These are phyloP conservation scores for Acanthurus leucopareius DNA, from an alignment of 2,797 vertebrate species.

Conservation along the genomic window DNA sequence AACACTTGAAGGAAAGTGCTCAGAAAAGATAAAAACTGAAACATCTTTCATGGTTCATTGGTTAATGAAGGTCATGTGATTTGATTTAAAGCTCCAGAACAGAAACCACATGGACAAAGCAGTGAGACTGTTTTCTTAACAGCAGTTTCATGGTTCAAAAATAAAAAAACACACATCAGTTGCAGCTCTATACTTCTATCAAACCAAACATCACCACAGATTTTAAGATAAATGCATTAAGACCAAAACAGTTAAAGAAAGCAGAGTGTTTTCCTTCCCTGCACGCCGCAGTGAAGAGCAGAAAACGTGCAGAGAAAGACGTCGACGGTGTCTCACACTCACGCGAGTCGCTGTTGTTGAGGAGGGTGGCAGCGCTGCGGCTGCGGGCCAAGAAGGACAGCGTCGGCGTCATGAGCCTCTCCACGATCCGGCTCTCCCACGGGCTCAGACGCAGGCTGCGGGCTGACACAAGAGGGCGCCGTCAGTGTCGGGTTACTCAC, in stretches of 20 bases:
- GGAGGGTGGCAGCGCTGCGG: conserved; percentile 92
- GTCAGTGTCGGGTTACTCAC: conserved; percentile 56
- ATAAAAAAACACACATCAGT: not conserved
- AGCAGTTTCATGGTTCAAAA: too few relatives aligned
- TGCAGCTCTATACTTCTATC: not conserved
- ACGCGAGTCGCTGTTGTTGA: conserved; percentile 91
- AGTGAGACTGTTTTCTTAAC: too few relatives aligned
- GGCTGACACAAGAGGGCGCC: conserved; percentile 84
- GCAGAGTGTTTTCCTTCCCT: too few relatives aligned
- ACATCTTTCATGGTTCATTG: too few relatives aligned
- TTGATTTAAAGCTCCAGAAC: too few relatives aligned
- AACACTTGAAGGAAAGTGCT: too few relatives aligned
- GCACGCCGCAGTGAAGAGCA: too few relatives aligned
- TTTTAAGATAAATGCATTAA: not conserved
- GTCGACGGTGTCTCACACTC: conserved; percentile 70
- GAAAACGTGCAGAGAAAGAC: not conserved
- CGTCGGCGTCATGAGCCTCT: conserved; percentile 97
- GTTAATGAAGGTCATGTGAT: too few relatives aligned
- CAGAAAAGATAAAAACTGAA: too few relatives aligned
- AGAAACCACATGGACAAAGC: too few relatives aligned
- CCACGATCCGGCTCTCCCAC: conserved; percentile 98
- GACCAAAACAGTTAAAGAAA: not conserved
- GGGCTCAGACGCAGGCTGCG: conserved; percentile 95
- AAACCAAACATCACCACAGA: not conserved
- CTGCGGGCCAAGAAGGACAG: conserved; percentile 96